A percentile compares a stretch with the other conserved stretches of the same genome.
phyloP scores from a whole-genome alignment of 2,888 invertebrate species.

The Camponotus fellah region DNA sequence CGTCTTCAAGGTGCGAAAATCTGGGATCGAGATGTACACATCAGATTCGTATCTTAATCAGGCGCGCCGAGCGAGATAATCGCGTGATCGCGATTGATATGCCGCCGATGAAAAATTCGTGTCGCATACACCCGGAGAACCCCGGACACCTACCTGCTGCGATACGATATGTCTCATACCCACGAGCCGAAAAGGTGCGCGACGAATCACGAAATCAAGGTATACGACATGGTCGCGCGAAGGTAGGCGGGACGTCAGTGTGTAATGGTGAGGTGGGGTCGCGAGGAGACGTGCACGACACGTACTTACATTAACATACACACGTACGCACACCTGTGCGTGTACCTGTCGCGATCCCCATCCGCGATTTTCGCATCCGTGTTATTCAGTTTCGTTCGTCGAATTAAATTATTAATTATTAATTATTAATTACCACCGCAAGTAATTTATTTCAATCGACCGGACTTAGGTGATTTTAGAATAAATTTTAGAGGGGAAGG shows the following conservation, averaged over 20 bases:
- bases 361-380: not conserved
- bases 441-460: too few relatives aligned
- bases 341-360: too few relatives aligned
- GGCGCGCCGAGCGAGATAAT: not conserved
- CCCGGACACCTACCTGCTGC: conserved; percentile 73
- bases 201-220: conserved; percentile 73
- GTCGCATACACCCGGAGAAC: not conserved
- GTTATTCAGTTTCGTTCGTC: not conserved
- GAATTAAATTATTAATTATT: not conserved
- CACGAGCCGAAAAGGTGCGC: conserved; percentile 73
- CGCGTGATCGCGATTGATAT: not conserved
- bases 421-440: too few relatives aligned
- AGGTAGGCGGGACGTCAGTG: conserved; percentile 57
- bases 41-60: not conserved
- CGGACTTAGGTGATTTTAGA: not conserved
- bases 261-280: conserved; percentile 53
- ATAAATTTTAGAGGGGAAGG: not conserved
- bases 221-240: conserved; percentile 54
- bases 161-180: conserved; percentile 77
- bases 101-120: not conserved
- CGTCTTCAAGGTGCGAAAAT: not conserved
- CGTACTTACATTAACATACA: not conserved
- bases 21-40: not conserved
- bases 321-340: not conserved
- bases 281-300: conserved; percentile 15